Percentiles rank a stretch among this genome's conserved stretches.
Conservation (phyloP, 2,797 vertebrate genomes). For the Characodon lateralis region DNA sequence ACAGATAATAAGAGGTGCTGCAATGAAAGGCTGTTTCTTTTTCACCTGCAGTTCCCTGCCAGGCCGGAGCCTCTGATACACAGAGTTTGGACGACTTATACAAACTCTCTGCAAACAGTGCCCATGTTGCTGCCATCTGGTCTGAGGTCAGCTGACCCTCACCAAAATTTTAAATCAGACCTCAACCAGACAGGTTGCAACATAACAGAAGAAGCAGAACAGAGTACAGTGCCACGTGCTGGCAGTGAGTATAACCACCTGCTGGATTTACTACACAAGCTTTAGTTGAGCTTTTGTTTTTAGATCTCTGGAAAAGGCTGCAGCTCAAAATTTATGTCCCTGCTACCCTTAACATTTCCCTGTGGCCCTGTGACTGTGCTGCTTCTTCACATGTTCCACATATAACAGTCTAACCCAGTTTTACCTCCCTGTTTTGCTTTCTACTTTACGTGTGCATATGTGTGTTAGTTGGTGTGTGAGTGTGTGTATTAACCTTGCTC, state of each 20-base stretch:
- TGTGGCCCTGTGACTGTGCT: conserved; percentile 46
- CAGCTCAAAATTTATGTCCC: not conserved
- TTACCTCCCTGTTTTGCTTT: conserved; percentile 21
- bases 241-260: not conserved
- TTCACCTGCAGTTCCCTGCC: conserved; percentile 35
- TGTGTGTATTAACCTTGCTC: conserved; percentile 92
- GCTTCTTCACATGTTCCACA: conserved; percentile 48
- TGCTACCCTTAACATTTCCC: conserved; percentile 11
- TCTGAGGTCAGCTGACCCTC: conserved; percentile 68
- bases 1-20: conserved; percentile 66
- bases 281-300: not conserved
- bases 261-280: not conserved
- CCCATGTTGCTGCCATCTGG: conserved; percentile 68
- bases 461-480: conserved; percentile 33
- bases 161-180: conserved; percentile 51
- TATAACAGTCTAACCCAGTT: conserved; percentile 27
- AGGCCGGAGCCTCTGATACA: conserved; percentile 55
- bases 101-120: conserved; percentile 56
- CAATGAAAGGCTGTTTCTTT: conserved; percentile 54
- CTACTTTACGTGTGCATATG: conserved; percentile 10
- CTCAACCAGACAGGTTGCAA: conserved; percentile 92
- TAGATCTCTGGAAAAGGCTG: not conserved
- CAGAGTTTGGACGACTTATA: conserved; percentile 47
- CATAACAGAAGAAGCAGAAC: conserved; percentile 91
- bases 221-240: conserved; percentile 58